Conservation (phyloP, 2,113 vertebrate genomes). For the Athene noctua region DNA sequence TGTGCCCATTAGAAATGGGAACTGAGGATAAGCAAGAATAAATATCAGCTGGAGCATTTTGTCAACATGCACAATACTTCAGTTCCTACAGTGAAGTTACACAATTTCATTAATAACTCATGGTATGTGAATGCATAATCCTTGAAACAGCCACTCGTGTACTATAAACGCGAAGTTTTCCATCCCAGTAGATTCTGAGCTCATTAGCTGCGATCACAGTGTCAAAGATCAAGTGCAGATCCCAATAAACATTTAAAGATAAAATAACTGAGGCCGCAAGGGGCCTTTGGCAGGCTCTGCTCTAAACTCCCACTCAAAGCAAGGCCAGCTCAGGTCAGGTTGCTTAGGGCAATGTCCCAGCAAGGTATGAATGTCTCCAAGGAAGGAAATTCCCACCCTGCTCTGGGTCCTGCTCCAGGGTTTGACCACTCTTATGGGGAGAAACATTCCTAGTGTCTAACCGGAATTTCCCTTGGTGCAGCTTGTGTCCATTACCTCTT, state of each 20-base stretch:
- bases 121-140: neutral
- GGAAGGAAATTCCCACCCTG: neutral
- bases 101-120: neutral
- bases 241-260: neutral
- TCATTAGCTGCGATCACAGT: neutral
- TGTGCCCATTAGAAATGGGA: neutral
- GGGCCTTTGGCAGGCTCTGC: neutral
- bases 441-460: neutral
- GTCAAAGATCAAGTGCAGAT: neutral
- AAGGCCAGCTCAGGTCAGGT: neutral
- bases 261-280: neutral
- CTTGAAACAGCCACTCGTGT: rapidly evolving
- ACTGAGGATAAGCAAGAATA: neutral
- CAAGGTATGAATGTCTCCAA: neutral
- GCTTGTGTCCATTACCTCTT: neutral
- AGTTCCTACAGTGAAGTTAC: neutral
- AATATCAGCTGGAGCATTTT: neutral
- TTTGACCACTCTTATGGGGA: neutral
- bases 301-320: neutral
- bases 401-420: neutral
- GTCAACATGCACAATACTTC: neutral
- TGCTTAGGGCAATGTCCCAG: neutral
- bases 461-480: neutral
- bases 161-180: neutral
- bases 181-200: neutral